Evolutionary conservation across 2,888 invertebrate genomes (phyloP).

Genomic region (Hypsopygia costalis): DNA sequence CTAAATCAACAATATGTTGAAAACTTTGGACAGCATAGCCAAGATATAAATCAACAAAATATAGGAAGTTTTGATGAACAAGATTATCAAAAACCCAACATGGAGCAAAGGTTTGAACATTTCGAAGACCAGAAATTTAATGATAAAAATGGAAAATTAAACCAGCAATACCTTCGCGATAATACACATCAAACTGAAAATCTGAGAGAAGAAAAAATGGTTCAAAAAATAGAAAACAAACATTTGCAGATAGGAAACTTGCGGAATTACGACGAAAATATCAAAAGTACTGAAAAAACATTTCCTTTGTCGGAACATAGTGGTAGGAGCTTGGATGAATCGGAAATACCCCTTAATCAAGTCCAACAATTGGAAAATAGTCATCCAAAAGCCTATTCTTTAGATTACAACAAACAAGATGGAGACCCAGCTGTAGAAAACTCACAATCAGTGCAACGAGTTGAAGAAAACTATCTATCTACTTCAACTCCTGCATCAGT

Average conservation of each 20-base stretch:
- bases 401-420: neutral
- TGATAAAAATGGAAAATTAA: too few species aligned
- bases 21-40: conserved; percentile 18
- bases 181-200: too few species aligned
- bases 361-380: neutral
- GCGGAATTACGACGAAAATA: too few species aligned
- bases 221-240: too few species aligned
- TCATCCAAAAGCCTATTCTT: neutral
- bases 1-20: conserved; percentile 6
- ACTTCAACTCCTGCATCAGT: conserved; percentile 25
- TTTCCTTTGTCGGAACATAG: too few species aligned
- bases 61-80: conserved; percentile 14
- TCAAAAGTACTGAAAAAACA: too few species aligned
- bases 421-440: too few species aligned
- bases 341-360: neutral
- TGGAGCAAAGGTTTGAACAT: conserved; percentile 1
- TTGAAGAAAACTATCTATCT: conserved; percentile 5
- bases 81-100: conserved; percentile 6
- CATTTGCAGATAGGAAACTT: too few species aligned
- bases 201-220: too few species aligned
- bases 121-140: neutral
- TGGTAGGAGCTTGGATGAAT: neutral
- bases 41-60: conserved; percentile 8
- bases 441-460: neutral
- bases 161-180: too few species aligned